Base-by-base conservation (phyloP, 2,888 invertebrate genomes). In the Spatulosminthurus flaviceps region DNA sequence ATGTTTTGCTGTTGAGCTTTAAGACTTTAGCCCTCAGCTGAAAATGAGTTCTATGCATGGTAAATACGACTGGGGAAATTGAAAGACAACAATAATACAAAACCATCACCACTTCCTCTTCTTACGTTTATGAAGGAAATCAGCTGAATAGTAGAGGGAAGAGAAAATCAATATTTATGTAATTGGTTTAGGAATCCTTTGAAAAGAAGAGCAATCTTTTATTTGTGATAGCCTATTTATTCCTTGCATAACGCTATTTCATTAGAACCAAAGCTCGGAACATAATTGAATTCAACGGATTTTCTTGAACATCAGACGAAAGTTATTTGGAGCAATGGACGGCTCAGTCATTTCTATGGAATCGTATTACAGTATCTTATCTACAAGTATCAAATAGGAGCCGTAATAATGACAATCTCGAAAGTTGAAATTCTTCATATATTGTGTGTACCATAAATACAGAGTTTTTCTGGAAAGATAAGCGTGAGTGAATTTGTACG, bases 141-240 rank as follows among this genome's bases (percentile, higher is more conserved):
- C 51, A 51, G 51, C 19, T 19, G 51, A 11, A n/a, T 19, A 19
- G 51, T 19, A 51, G 51, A n/a, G 16, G 51, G 16, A 19, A 16
- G 1, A 51, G 19, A 51, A 19, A 51, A 51, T 51, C 51, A 51
- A 51, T 51, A 51, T 51, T 51, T 51, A 51, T 51, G 51, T 72
- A 72, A 72, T 51, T 51, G 72, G 72, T 43, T 72, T 72, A 72
- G 51, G 72, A 72, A 72, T 72, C 72, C 43, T 43, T 72, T 42
- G 43, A 51, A 51, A 69, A 69, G 41, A 70, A 70, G 51, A 64
- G 64, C 64, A 24, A 64, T 64, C 64, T 64, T 51, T 51, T 51
- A 51, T 51, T 51, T 51, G 51, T 19, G n/a, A 51, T 16, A n/a
- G 51, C 51, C 51, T 51, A 51, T 51, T 51, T 51, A 51, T 51